These are phyloP conservation scores for Orchesella cincta DNA, from an alignment of 1,140 invertebrate genomes.

Conservation along the genomic window DNA sequence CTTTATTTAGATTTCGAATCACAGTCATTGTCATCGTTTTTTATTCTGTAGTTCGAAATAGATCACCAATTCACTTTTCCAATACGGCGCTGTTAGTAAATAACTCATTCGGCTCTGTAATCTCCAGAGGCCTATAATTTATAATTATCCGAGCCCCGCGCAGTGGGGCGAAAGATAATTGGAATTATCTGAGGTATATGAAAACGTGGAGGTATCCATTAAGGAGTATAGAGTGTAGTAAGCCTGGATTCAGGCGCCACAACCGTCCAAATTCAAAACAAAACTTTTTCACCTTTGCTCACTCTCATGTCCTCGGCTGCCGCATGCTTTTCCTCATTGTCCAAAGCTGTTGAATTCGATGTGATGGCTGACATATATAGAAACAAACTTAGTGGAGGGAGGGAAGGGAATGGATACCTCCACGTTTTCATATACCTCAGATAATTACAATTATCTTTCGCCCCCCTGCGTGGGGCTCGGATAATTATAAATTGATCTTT, in stretches of 20 bases:
- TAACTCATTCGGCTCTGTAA: too few species aligned
- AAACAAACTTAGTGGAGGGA: not conserved
- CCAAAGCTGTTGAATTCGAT: not conserved
- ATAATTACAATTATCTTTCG: constrained; percentile 10
- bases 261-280: not conserved
- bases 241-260: not conserved
- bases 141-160: not conserved
- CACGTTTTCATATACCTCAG: constrained; percentile 1
- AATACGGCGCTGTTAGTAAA: too few species aligned
- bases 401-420: not conserved
- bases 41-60: too few species aligned
- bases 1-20: too few species aligned
- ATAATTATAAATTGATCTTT: constrained; percentile 6
- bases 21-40: too few species aligned
- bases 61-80: too few species aligned
- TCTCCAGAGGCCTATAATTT: too few species aligned
- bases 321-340: not conserved
- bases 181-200: not conserved
- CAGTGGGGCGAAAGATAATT: not conserved
- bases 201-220: too few species aligned
- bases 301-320: not conserved
- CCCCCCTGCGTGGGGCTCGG: not conserved
- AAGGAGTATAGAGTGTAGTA: not conserved
- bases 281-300: not conserved
- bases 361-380: not conserved